phyloP scores from a whole-genome alignment of 2,888 invertebrate genomes.

The Drosophila putrida region DNA sequence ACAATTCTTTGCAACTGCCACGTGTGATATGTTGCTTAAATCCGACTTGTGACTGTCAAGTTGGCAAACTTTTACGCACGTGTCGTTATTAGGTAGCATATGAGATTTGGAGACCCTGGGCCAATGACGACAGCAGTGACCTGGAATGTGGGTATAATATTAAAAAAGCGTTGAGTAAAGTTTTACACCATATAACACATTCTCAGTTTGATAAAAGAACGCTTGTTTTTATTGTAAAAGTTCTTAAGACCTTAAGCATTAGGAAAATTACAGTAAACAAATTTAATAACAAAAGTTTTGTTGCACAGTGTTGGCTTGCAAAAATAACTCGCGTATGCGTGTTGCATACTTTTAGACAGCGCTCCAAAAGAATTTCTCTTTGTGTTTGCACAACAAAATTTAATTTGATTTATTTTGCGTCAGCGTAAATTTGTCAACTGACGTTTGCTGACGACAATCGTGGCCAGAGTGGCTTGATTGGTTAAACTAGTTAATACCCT shows the following conservation, averaged over 20 bases:
- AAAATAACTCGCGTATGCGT: constrained; percentile 3
- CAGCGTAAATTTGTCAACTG: constrained; percentile 20
- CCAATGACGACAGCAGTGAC: constrained; percentile 55
- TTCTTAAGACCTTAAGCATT: too few relatives aligned
- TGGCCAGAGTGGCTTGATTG: not conserved
- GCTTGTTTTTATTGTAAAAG: too few relatives aligned
- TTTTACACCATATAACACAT: not conserved
- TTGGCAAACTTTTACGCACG: constrained; percentile 20
- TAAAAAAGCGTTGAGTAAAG: not conserved
- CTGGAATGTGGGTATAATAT: constrained; percentile 21
- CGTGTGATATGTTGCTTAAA: constrained; percentile 10
- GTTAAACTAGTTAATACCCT: not conserved
- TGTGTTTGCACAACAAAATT: constrained; percentile 40
- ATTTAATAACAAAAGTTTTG: constrained; percentile 12
- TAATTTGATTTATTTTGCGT: constrained; percentile 64
- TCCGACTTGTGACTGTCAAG: constrained; percentile 4
- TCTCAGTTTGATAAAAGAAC: not conserved
- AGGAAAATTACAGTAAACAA: too few relatives aligned
- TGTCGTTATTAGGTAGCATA: constrained; percentile 19
- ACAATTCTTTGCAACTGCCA: constrained; percentile 28
- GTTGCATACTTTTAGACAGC: constrained; percentile 58
- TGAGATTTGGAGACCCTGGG: constrained; percentile 9
- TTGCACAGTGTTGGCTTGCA: constrained; percentile 23
- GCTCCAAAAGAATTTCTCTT: constrained; percentile 19
- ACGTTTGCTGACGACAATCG: constrained; percentile 24